phyloP scores from a whole-genome alignment of 2,113 vertebrate species.

The Craseonycteris thonglongyai region DNA sequence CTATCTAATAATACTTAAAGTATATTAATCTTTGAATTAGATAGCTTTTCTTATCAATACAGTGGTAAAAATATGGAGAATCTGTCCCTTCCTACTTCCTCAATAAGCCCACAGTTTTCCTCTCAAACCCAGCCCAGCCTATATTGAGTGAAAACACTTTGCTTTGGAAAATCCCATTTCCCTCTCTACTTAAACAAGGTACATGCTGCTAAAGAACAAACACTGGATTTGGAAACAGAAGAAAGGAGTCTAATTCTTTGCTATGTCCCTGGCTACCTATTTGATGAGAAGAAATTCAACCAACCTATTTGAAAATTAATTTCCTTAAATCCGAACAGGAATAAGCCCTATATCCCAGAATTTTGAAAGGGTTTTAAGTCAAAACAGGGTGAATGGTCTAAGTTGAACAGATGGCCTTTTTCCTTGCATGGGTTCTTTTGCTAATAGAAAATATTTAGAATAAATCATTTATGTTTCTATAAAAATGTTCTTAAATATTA shows the following conservation, averaged over 20 bases:
- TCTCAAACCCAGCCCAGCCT: neutral
- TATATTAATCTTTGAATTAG: neutral
- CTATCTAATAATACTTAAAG: neutral
- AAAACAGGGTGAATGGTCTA: neutral
- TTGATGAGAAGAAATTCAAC: neutral
- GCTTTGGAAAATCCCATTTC: neutral
- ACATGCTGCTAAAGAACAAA: neutral
- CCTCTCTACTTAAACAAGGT: neutral
- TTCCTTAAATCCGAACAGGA: neutral
- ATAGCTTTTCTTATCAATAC: neutral
- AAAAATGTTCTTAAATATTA: neutral
- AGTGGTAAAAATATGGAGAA: neutral
- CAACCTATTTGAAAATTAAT: neutral
- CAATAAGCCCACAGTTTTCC: neutral
- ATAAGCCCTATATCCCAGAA: neutral
- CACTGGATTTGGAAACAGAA: neutral
- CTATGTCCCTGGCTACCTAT: too few species aligned
- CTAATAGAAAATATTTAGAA: neutral
- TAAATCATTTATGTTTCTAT: neutral
- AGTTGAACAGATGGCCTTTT: neutral
- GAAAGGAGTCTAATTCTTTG: neutral
- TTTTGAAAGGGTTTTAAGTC: neutral
- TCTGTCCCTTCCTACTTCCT: neutral
- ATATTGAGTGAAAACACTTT: neutral
- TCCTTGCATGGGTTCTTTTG: neutral